phyloP scores from a whole-genome alignment of 2,797 vertebrate genomes.

The Knipowitschia caucasica region DNA sequence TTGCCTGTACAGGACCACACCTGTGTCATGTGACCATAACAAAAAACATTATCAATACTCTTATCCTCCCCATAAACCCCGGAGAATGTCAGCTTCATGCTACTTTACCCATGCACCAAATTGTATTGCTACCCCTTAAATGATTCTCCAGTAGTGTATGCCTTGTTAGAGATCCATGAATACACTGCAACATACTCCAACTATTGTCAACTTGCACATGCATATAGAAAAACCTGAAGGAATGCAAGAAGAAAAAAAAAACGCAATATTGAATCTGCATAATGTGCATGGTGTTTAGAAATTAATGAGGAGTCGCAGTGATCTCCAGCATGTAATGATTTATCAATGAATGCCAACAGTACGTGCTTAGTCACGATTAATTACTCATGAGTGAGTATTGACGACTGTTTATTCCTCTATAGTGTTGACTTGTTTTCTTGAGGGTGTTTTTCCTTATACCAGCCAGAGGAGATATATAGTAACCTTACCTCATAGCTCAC shows the following conservation, averaged over 20 bases:
- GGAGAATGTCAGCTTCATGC: conserved; percentile 89
- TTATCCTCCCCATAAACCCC: conserved; percentile 72
- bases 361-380: conserved; percentile 44
- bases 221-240: conserved; percentile 74
- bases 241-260: conserved; percentile 71
- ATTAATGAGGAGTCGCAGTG: conserved; percentile 78
- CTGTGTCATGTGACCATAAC: conserved; percentile 81
- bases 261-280: conserved; percentile 69
- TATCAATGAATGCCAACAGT: conserved; percentile 60
- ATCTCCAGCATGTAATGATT: conserved; percentile 76
- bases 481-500: conserved; percentile 42
- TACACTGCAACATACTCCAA: conserved; percentile 89
- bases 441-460: conserved; percentile 39
- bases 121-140: conserved; percentile 87
- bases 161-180: conserved; percentile 83
- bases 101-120: conserved; percentile 86
- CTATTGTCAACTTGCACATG: conserved; percentile 99
- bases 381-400: conserved; percentile 32
- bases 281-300: conserved; percentile 81
- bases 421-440: conserved; percentile 40
- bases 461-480: conserved; percentile 36
- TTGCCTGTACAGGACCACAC: conserved; percentile 90
- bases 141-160: conserved; percentile 87
- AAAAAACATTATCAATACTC: conserved; percentile 70
- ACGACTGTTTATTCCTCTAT: conserved; percentile 26